Percentiles rank a stretch among this genome's conserved stretches.
phyloP scores from a whole-genome alignment of 2,797 vertebrate species.

The Chromobotia macracanthus region DNA sequence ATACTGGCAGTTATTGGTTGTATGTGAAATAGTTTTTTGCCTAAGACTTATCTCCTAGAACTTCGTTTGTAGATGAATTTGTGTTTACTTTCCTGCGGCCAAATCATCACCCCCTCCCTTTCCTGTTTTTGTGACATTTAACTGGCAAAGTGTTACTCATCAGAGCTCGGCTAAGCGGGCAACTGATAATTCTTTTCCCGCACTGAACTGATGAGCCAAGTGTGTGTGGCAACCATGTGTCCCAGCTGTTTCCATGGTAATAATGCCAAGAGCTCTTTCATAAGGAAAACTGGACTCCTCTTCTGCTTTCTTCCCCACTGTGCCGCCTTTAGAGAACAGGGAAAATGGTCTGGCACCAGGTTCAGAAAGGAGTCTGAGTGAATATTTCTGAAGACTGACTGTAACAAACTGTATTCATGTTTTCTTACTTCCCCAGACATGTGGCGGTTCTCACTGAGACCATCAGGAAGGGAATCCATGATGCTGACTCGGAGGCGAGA shows the following conservation, averaged over 20 bases:
- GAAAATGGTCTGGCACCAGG: slow-evolving; percentile 37
- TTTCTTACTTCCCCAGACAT: slow-evolving; percentile 83
- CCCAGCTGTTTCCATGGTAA: slow-evolving; percentile 67
- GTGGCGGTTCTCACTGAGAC: slow-evolving; percentile 95
- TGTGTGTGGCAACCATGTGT: slow-evolving; percentile 57
- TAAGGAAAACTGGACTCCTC: slow-evolving; percentile 64
- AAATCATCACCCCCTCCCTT: slow-evolving; percentile 16
- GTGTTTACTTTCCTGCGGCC: background rate
- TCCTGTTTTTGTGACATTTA: slow-evolving; percentile 63
- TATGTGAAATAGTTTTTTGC: background rate
- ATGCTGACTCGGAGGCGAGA: slow-evolving; percentile 94
- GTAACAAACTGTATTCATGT: slow-evolving; percentile 56
- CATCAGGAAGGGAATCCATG: slow-evolving; percentile 96
- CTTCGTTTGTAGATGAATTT: background rate
- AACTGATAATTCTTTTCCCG: slow-evolving; percentile 67
- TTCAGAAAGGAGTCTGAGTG: slow-evolving; percentile 27
- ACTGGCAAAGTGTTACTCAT: slow-evolving; percentile 52
- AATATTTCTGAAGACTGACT: slow-evolving; percentile 13
- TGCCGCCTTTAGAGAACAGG: slow-evolving; percentile 54
- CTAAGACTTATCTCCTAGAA: background rate
- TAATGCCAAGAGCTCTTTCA: slow-evolving; percentile 63
- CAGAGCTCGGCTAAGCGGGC: slow-evolving; percentile 58
- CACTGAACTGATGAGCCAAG: slow-evolving; percentile 69
- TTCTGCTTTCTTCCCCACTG: slow-evolving; percentile 60
- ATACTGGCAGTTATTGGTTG: background rate